phyloP scores from a whole-genome alignment of 1,140 invertebrate species.

The Harlomillsia oculata region DNA sequence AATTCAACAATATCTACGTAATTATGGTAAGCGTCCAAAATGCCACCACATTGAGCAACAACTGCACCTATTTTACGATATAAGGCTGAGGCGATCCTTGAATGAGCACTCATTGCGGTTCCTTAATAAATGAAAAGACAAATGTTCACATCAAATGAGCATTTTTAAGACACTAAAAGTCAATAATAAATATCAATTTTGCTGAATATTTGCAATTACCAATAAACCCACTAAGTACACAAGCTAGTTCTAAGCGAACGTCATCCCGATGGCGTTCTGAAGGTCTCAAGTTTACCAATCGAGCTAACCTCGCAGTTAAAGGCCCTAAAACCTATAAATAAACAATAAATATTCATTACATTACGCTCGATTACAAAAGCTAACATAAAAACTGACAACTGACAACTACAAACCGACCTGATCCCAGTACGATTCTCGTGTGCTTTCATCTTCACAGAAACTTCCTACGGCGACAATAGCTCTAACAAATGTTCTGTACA shows the following conservation, averaged over 20 bases:
- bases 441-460: slow-evolving; percentile 37
- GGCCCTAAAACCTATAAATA: slow-evolving; percentile 50
- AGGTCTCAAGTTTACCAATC: slow-evolving; percentile 38
- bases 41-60: slow-evolving; percentile 53
- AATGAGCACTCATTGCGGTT: slow-evolving; percentile 37
- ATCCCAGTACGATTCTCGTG: slow-evolving; percentile 45
- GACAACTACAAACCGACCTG: slow-evolving; percentile 32
- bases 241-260: slow-evolving; percentile 45
- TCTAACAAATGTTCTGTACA: slow-evolving; percentile 33
- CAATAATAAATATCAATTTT: background rate
- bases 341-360: background rate
- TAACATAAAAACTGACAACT: background rate
- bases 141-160: background rate
- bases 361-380: background rate
- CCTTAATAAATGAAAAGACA: background rate
- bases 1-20: slow-evolving; percentile 69
- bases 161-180: too few relatives aligned
- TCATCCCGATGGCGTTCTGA: slow-evolving; percentile 45
- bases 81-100: slow-evolving; percentile 50
- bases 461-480: slow-evolving; percentile 46
- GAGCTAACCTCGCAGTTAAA: slow-evolving; percentile 50
- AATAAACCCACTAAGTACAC: slow-evolving; percentile 26
- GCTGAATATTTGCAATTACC: background rate
- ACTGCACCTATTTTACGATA: slow-evolving; percentile 56
- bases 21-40: slow-evolving; percentile 67